Conservation (phyloP, 2,888 invertebrate species). For the Calliopum simillimum region DNA sequence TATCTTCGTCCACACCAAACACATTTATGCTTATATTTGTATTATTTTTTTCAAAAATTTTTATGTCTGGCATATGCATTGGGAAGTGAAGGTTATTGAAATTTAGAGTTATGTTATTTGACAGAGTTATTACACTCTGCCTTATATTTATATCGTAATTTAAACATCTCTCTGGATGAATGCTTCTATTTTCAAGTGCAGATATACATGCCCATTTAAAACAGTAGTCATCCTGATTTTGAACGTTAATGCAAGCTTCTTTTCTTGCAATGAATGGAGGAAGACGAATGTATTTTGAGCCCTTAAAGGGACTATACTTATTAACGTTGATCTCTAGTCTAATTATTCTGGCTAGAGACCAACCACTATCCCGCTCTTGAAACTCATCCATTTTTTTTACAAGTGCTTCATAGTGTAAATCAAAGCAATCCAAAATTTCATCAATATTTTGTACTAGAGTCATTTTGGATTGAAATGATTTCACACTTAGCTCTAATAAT, state of each 20-base stretch:
- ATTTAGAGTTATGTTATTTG: too few relatives aligned
- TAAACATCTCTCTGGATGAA: background rate
- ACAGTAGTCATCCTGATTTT: background rate
- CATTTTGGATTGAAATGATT: too few relatives aligned
- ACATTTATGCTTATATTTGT: too few relatives aligned
- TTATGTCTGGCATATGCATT: background rate
- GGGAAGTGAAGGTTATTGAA: background rate
- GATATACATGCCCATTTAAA: background rate
- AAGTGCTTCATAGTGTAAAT: too few relatives aligned
- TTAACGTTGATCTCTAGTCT: background rate
- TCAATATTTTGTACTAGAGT: too few relatives aligned
- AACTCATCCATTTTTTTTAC: too few relatives aligned
- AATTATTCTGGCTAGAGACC: too few relatives aligned
- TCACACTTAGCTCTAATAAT: too few relatives aligned
- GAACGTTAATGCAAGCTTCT: background rate
- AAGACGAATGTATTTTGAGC: background rate
- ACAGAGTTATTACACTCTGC: too few relatives aligned
- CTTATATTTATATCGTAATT: too few relatives aligned
- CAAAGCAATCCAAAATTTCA: too few relatives aligned
- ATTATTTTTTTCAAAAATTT: background rate
- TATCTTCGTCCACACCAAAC: background rate
- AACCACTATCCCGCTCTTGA: too few relatives aligned
- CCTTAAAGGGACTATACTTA: constrained; percentile 1
- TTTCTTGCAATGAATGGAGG: background rate
- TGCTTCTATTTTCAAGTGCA: background rate